Evolutionary conservation across 2,888 invertebrate genomes (phyloP).

Genomic region (Eubasilissa splendida): DNA sequence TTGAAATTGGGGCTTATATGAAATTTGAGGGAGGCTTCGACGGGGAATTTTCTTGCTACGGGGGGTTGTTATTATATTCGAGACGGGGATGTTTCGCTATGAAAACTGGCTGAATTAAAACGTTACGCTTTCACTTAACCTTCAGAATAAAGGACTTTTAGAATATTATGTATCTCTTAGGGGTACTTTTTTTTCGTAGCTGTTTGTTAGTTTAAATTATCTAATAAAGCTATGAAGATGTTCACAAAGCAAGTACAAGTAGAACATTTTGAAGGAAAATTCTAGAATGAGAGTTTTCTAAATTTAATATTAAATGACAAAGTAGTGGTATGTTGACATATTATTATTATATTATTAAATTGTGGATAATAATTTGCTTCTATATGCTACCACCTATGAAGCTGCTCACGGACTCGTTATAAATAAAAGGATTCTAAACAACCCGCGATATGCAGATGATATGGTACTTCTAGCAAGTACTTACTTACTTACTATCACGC

Average conservation of each 20-base stretch:
- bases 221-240: background rate
- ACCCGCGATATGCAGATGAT: no score
- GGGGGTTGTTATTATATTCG: constrained; percentile 33
- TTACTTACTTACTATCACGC: no score
- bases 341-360: no score
- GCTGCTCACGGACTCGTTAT: no score
- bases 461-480: no score
- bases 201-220: background rate
- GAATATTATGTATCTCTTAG: constrained; percentile 8
- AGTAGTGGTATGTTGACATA: no score
- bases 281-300: no score
- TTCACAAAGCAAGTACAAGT: background rate
- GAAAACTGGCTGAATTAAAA: constrained; percentile 22
- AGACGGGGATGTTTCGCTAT: background rate
- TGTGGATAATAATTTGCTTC: no score
- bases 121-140: constrained; percentile 9
- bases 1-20: constrained; percentile 54
- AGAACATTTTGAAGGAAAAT: no score
- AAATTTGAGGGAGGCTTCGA: constrained; percentile 43
- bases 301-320: no score
- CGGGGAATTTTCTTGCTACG: constrained; percentile 38
- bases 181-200: constrained; percentile 9
- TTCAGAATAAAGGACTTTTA: constrained; percentile 20
- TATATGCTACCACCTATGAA: no score
- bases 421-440: no score